Conservation (phyloP, 2,113 vertebrate species). For the Dicerorhinus sumatrensis region DNA sequence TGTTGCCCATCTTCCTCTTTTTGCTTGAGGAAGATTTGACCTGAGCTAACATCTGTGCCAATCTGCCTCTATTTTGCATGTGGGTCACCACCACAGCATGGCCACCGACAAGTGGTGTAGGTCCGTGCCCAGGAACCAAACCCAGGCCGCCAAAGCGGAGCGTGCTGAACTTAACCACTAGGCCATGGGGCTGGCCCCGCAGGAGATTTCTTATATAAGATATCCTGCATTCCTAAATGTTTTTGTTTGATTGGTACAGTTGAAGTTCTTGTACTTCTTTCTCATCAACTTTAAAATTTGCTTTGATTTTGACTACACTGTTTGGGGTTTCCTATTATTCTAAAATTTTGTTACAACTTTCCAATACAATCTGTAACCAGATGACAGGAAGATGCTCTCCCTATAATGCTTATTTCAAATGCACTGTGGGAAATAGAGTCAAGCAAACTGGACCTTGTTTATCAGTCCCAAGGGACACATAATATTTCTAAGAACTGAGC, state of each 20-base stretch:
- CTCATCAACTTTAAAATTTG: slow-evolving; percentile 1
- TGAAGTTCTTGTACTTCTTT: not conserved
- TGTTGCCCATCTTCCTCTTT: too few relatives aligned
- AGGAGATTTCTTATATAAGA: not conserved
- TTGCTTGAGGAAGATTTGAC: too few relatives aligned
- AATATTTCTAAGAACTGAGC: slow-evolving; percentile 9
- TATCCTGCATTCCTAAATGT: not conserved
- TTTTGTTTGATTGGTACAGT: not conserved
- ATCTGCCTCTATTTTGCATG: too few relatives aligned
- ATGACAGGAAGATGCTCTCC: not conserved
- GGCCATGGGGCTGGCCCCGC: too few relatives aligned
- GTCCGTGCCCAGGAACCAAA: too few relatives aligned
- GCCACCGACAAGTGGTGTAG: too few relatives aligned
- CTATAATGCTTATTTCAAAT: not conserved
- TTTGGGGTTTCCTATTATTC: not conserved
- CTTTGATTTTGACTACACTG: not conserved
- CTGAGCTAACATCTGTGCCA: too few relatives aligned
- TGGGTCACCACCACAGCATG: too few relatives aligned
- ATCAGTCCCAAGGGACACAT: not conserved
- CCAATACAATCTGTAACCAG: not conserved
- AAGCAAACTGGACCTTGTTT: not conserved
- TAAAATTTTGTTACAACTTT: not conserved
- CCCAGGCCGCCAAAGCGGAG: too few relatives aligned
- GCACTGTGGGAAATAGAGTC: not conserved
- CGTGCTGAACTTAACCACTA: too few relatives aligned